Percentiles rank a stretch among this genome's conserved stretches.
phyloP scores from a whole-genome alignment of 2,113 vertebrate genomes.

The Sisor rabdophorus region DNA sequence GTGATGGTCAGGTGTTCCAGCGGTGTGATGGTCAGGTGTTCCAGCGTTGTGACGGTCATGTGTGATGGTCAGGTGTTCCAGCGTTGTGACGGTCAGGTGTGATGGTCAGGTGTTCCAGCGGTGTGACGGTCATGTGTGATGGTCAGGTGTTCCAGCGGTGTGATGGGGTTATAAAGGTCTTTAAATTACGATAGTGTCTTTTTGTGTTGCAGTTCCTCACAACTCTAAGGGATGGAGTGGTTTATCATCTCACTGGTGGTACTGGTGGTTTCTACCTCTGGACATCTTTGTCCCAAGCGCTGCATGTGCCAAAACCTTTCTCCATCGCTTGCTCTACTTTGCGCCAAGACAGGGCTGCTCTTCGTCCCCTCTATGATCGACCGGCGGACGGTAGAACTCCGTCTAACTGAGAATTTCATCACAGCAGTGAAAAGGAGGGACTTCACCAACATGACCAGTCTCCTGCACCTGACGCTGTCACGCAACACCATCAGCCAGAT shows the following conservation, averaged over 20 bases:
- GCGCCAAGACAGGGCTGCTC: slow-evolving; percentile 89
- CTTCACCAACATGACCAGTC: slow-evolving; percentile 91
- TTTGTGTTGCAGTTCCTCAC: slow-evolving; percentile 60
- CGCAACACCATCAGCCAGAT: slow-evolving; percentile 94
- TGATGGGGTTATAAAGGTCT: too few species aligned
- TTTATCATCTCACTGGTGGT: slow-evolving; percentile 75
- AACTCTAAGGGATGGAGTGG: slow-evolving; percentile 74
- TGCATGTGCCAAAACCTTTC: slow-evolving; percentile 92
- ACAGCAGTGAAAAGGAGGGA: slow-evolving; percentile 78
- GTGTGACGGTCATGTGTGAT: too few species aligned
- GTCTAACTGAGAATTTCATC: slow-evolving; percentile 93
- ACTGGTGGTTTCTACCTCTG: slow-evolving; percentile 66
- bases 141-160: too few species aligned
- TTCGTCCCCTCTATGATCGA: slow-evolving; percentile 88
- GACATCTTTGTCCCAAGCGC: slow-evolving; percentile 84
- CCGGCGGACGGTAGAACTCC: slow-evolving; percentile 85
- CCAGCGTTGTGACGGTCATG: too few species aligned
- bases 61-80: too few species aligned
- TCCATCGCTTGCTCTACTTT: slow-evolving; percentile 87
- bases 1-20: too few species aligned
- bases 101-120: too few species aligned
- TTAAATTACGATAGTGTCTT: neutral
- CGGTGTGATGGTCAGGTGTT: too few species aligned
- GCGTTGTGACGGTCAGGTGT: too few species aligned
- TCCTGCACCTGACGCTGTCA: slow-evolving; percentile 84